Conservation (phyloP, 2,113 vertebrate genomes). For the Vireo altiloquus region DNA sequence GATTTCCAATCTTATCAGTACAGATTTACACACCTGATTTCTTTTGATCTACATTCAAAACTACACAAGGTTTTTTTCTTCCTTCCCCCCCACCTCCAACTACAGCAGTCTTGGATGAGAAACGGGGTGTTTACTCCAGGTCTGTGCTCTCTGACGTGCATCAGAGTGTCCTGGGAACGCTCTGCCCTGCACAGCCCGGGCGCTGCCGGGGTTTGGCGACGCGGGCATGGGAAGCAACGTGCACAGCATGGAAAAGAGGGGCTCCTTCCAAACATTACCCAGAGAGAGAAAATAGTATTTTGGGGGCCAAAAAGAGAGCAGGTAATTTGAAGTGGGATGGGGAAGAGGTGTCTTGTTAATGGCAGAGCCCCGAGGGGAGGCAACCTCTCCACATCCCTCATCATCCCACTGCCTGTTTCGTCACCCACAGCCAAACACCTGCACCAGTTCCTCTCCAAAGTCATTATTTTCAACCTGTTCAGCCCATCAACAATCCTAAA, state of each 20-base stretch:
- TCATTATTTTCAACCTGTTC: not conserved
- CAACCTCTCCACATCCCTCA: not conserved
- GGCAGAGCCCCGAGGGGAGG: not conserved
- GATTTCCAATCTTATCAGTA: not conserved
- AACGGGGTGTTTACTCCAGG: not conserved
- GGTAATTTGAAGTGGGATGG: not conserved
- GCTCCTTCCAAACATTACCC: not conserved
- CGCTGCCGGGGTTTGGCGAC: not conserved
- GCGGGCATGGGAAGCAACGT: not conserved
- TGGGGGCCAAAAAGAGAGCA: not conserved
- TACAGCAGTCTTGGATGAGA: not conserved
- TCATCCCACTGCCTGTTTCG: accelerated
- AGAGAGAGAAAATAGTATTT: not conserved
- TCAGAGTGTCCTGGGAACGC: not conserved
- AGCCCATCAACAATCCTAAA: not conserved
- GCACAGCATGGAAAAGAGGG: not conserved
- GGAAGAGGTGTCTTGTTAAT: not conserved
- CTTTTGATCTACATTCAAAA: not conserved
- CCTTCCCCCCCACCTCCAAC: no score
- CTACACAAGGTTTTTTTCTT: not conserved
- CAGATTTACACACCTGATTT: not conserved
- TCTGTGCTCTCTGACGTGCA: not conserved
- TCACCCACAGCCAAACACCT: not conserved
- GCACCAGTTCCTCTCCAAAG: not conserved
- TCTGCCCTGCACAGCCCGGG: not conserved